A percentile compares a stretch with the other conserved stretches of the same genome.
Evolutionary conservation across 1,140 invertebrate species (phyloP).

Genomic region (Conus ventricosus): DNA sequence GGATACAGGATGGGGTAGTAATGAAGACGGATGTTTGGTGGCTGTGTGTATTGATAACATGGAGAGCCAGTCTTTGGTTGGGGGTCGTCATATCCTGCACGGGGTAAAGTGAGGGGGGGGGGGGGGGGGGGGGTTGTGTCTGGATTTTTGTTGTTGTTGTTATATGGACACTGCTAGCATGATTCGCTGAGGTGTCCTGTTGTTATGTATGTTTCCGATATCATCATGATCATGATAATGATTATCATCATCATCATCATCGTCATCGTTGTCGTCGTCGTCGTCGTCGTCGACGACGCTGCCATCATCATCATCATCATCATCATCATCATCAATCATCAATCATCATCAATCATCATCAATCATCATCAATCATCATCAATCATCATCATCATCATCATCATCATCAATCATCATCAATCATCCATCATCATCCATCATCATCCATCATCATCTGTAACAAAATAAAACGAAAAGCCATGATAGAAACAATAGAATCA

Average conservation of each 20-base stretch:
- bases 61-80: too few species aligned
- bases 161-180: too few species aligned
- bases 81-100: too few species aligned
- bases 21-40: too few species aligned
- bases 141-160: too few species aligned
- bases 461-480: neutral
- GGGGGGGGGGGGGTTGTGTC: too few species aligned
- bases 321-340: conserved; percentile 1
- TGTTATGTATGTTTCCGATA: too few species aligned
- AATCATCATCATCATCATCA: conserved; percentile 7
- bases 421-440: conserved; percentile 5
- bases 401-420: neutral
- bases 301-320: neutral
- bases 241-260: neutral
- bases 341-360: conserved; percentile 1
- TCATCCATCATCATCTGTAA: neutral
- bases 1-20: too few species aligned
- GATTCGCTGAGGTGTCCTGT: too few species aligned
- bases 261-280: neutral
- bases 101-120: too few species aligned
- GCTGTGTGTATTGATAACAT: too few species aligned
- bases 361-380: neutral
- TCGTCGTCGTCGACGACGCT: neutral
- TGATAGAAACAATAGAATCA: too few species aligned
- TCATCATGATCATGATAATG: neutral